A percentile compares a stretch with the other conserved stretches of the same genome.
Conservation (phyloP, 2,797 vertebrate genomes). For the Pyrocephalus nanus region DNA sequence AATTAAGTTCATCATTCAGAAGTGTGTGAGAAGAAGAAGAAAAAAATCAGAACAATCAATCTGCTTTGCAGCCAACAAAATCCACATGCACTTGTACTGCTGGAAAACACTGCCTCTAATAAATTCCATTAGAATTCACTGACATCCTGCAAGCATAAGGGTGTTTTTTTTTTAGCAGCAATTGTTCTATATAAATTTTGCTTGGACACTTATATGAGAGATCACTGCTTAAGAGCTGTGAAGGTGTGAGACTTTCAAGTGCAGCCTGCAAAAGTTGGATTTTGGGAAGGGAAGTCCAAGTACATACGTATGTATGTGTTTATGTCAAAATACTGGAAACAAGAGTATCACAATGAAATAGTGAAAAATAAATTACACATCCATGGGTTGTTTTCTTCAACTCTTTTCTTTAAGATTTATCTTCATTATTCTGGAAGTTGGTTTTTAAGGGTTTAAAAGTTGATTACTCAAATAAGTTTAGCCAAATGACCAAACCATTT, state of each 20-base stretch:
- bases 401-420: background rate
- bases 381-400: background rate
- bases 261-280: background rate
- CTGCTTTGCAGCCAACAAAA: background rate
- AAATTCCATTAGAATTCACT: background rate
- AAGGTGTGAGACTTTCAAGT: background rate
- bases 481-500: background rate
- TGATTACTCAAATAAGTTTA: background rate
- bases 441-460: background rate
- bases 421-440: background rate
- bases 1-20: background rate
- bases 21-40: background rate
- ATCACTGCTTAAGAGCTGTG: fast-evolving
- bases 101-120: background rate
- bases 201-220: background rate
- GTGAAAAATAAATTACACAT: background rate
- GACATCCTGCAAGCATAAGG: background rate
- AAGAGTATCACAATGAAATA: background rate
- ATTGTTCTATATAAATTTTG: background rate
- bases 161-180: background rate
- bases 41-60: background rate
- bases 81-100: background rate
- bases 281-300: background rate
- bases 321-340: background rate
- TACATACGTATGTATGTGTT: background rate